Evolutionary conservation across 2,888 invertebrate species (phyloP), one percentile per base, ranked within the genome.

Genomic region (Euproctis similis): DNA sequence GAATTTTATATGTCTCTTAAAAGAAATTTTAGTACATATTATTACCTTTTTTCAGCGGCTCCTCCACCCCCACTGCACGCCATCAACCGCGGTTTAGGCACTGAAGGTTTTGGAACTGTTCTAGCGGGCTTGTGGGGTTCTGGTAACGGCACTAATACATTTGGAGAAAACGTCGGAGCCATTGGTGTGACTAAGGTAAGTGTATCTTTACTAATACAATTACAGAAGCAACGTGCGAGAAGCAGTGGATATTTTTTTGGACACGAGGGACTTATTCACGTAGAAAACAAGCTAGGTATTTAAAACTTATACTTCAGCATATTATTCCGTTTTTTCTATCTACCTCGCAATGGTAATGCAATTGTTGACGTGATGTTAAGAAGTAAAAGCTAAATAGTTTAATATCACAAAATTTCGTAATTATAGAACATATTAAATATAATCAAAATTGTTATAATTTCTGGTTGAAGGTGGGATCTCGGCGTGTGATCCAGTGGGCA

Each of bases 161-260:
- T 95, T 59, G 93, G 94, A 0, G 94, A 95, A 65, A 95, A 95
- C 64, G 94, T 96, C 21, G 95, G 95, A 1, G 94, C 94, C 1
- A 95, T 96, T 42, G 94, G 94, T 16, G 92, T 94, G 1, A 94
- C 94, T 1, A 92, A 92, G 85, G 93, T 92, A 53, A 32, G 12
- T 10, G 4, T 14, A 14, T 14, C 4, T 14, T 14, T n/a, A n/a
- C n/a, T n/a, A n/a, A n/a, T n/a, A n/a, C n/a, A n/a, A n/a, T n/a
- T n/a, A n/a, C n/a, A n/a, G n/a, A n/a, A n/a, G n/a, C n/a, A n/a
- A n/a, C n/a, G n/a, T n/a, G n/a, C n/a, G n/a, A n/a, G n/a, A n/a
- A n/a, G n/a, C n/a, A n/a, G n/a, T n/a, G n/a, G n/a, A n/a, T n/a
- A n/a, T n/a, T n/a, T n/a, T n/a, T n/a, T n/a, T n/a, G n/a, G n/a